phyloP scores from a whole-genome alignment of 2,113 vertebrate species.

The Caranx ignobilis region DNA sequence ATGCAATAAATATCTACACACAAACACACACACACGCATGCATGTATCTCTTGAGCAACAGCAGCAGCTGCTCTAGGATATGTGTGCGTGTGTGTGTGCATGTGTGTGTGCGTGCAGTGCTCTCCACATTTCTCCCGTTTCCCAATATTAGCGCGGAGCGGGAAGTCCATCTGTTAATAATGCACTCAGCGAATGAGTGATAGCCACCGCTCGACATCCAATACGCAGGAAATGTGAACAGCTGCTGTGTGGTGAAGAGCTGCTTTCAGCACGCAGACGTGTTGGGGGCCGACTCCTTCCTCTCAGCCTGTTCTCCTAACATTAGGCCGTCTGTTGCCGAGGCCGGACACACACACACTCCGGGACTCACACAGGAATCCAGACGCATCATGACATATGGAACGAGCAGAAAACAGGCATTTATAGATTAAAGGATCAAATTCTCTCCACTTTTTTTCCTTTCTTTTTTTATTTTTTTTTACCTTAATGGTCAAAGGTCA shows the following conservation, averaged over 20 bases:
- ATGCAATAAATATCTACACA: constrained; percentile 48
- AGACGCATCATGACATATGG: constrained; percentile 51
- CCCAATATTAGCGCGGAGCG: constrained; percentile 68
- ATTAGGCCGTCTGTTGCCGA: constrained; percentile 60
- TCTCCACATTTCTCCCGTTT: constrained; percentile 73
- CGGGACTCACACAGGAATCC: constrained; percentile 52
- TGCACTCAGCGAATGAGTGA: constrained; percentile 67
- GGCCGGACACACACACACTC: constrained; percentile 45
- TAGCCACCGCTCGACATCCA: constrained; percentile 72
- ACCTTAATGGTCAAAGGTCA: background rate
- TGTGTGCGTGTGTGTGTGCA: constrained; percentile 24
- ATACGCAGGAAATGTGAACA: constrained; percentile 82
- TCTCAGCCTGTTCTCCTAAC: constrained; percentile 51
- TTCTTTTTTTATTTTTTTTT: background rate
- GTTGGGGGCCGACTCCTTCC: constrained; percentile 58
- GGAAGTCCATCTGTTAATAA: constrained; percentile 80
- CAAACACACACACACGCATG: too few relatives aligned
- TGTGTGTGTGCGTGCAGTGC: constrained; percentile 15
- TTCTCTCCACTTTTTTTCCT: background rate
- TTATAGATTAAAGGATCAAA: constrained; percentile 45
- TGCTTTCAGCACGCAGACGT: constrained; percentile 67
- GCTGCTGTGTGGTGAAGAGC: constrained; percentile 72
- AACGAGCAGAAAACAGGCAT: constrained; percentile 16
- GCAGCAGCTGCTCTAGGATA: constrained; percentile 60
- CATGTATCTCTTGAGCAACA: constrained; percentile 45